phyloP scores from a whole-genome alignment of 2,888 invertebrate genomes.

The Phengaris alcon region DNA sequence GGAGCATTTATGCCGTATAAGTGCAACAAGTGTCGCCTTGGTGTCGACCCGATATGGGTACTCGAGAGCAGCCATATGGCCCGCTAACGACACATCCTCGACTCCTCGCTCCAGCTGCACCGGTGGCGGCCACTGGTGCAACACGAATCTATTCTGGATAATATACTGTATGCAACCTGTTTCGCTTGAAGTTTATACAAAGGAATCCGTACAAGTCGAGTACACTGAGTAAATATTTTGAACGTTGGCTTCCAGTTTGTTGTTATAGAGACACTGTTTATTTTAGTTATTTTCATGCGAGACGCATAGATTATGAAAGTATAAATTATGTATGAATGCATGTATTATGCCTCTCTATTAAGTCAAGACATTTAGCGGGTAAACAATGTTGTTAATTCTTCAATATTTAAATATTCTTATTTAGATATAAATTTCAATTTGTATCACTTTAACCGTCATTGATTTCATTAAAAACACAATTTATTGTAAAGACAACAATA shows the following conservation, averaged over 20 bases:
- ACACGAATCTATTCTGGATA: slow-evolving; percentile 49
- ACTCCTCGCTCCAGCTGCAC: slow-evolving; percentile 54
- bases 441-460: background rate
- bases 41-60: slow-evolving; percentile 71
- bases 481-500: slow-evolving; percentile 14
- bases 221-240: slow-evolving; percentile 22
- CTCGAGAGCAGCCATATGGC: slow-evolving; percentile 72
- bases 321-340: slow-evolving; percentile 35
- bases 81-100: slow-evolving; percentile 67
- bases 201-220: background rate
- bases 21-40: slow-evolving; percentile 79
- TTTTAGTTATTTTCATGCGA: slow-evolving; percentile 22
- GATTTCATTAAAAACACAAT: background rate
- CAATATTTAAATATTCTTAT: background rate
- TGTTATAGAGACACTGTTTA: slow-evolving; percentile 28
- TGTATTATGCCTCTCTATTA: slow-evolving; percentile 29
- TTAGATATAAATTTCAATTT: background rate
- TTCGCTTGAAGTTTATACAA: slow-evolving; percentile 22
- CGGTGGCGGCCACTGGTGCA: slow-evolving; percentile 44
- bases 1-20: slow-evolving; percentile 75
- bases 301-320: slow-evolving; percentile 28
- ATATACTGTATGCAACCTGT: slow-evolving; percentile 39
- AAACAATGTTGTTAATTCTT: slow-evolving; percentile 6
- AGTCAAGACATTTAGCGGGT: slow-evolving; percentile 22
- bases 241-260: slow-evolving; percentile 8